These are phyloP conservation scores for Drosophila novamexicana DNA, from an alignment of 1,140 invertebrate genomes.

Conservation along the genomic window DNA sequence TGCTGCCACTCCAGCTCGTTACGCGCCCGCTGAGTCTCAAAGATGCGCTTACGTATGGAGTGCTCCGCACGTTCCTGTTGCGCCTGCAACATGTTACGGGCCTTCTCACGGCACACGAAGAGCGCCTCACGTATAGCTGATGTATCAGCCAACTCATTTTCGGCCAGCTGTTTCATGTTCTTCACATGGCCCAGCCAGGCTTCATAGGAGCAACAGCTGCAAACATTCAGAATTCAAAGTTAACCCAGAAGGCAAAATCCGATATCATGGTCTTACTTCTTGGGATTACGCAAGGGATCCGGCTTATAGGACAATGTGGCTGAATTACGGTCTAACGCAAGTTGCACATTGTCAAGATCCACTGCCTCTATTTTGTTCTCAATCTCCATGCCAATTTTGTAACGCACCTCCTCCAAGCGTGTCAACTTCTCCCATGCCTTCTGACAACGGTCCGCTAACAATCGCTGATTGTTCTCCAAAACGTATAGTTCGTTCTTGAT, in stretches of 20 bases:
- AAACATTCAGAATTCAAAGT: neutral
- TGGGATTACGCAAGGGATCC: constrained; percentile 90
- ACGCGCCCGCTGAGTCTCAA: constrained; percentile 92
- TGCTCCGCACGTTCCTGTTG: constrained; percentile 94
- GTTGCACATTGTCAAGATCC: constrained; percentile 91
- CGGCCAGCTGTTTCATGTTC: constrained; percentile 89
- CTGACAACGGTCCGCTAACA: constrained; percentile 90
- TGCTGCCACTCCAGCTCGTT: constrained; percentile 96
- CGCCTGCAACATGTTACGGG: constrained; percentile 90
- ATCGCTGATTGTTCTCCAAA: constrained; percentile 90
- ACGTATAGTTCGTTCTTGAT: constrained; percentile 92
- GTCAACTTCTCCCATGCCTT: constrained; percentile 94
- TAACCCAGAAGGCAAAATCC: neutral
- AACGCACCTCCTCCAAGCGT: constrained; percentile 91
- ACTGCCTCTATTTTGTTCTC: constrained; percentile 92
- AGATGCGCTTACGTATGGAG: constrained; percentile 91
- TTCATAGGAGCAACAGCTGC: constrained; percentile 88
- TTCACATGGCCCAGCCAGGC: constrained; percentile 92
- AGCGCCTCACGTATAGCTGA: constrained; percentile 91
- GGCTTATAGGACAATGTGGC: constrained; percentile 93
- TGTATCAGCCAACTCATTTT: constrained; percentile 91
- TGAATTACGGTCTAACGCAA: constrained; percentile 90
- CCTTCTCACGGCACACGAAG: constrained; percentile 89
- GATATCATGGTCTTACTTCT: constrained; percentile 86
- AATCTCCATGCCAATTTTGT: constrained; percentile 91